Base-by-base conservation (phyloP, 2,113 vertebrate species). In the Piaya cayana region DNA sequence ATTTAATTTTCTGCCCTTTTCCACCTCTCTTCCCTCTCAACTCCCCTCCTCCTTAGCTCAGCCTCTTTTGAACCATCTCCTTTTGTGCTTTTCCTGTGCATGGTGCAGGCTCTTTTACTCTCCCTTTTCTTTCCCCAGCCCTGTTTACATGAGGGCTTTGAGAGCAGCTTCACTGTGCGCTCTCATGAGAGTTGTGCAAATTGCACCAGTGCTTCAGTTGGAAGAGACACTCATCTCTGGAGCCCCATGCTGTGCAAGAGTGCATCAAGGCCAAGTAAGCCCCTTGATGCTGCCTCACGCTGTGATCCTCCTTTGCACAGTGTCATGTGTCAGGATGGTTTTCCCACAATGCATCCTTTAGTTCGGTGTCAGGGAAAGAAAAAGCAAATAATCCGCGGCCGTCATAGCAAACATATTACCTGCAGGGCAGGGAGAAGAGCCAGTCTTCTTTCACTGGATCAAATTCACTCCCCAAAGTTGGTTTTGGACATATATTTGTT, bases 331-430 rank as follows among this genome's bases (percentile, higher is more conserved):
- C 97, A 97, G 96, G 96, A 98, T 43, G 81, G 97, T 97, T 98
- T 98, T 98, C 98, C 98, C 98, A 98, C 98, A 98, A 98, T 98
- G 98, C 98, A 97, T 98, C 98, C 98, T 98, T 98, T 98, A 98
- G 98, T 98, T 98, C 95, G 80, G 97, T 98, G 97, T 98, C 96
- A 96, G 94, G 74, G 86, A 96, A 96, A 98, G 97, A 25, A 90
- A 96, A 96, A 95, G 97, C 95, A 98, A 98, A 98, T 97, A 98
- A 97, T 98, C 97, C 97, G 94, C 97, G 97, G 95, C 97, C 76
- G 32, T 96, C 97, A 97, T 97, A 97, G 86, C 97, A 97, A 97
- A 97, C 95, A 96, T 96, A 67, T 97, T 97, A 98, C 98, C 97
- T 98, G 97, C 96, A 87, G 96, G 96, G 96, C 62, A 96, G 84